These are phyloP conservation scores for Cryptotis parvus DNA, from an alignment of 2,113 vertebrate genomes.

Conservation along the genomic window DNA sequence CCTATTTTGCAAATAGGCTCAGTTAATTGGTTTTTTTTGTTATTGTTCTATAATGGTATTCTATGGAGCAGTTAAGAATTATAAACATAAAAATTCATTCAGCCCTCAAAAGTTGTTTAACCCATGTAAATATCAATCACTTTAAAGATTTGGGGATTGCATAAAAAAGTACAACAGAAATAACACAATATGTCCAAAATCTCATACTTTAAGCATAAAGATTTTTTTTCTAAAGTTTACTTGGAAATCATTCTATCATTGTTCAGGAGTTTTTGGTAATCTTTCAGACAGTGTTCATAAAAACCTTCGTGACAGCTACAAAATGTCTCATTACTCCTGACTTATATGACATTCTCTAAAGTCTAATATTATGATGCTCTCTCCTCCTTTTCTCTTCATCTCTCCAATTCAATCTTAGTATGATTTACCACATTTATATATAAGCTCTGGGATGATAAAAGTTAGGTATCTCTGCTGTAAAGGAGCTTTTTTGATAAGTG, in stretches of 20 bases:
- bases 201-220: conserved; percentile 26
- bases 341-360: conserved; percentile 48
- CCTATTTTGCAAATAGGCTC: neutral
- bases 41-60: neutral
- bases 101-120: conserved; percentile 28
- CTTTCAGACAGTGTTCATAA: conserved; percentile 44
- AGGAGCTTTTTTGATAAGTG: neutral
- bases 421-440: conserved; percentile 30
- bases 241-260: conserved; percentile 58
- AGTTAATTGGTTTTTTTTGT: conserved; percentile 40
- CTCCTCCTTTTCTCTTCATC: conserved; percentile 18
- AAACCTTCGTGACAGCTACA: conserved; percentile 43
- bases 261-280: conserved; percentile 68
- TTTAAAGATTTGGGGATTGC: neutral
- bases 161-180: conserved; percentile 43
- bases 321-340: conserved; percentile 60
- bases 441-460: conserved; percentile 27
- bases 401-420: conserved; percentile 5
- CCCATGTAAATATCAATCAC: neutral
- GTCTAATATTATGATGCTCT: conserved; percentile 38
- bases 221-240: conserved; percentile 39
- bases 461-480: neutral
- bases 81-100: conserved; percentile 25
- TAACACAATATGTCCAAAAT: neutral
- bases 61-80: conserved; percentile 25